These are phyloP conservation scores for Scelioninae gen. 1 DNA, from an alignment of 2,888 invertebrate genomes.

Conservation along the genomic window DNA sequence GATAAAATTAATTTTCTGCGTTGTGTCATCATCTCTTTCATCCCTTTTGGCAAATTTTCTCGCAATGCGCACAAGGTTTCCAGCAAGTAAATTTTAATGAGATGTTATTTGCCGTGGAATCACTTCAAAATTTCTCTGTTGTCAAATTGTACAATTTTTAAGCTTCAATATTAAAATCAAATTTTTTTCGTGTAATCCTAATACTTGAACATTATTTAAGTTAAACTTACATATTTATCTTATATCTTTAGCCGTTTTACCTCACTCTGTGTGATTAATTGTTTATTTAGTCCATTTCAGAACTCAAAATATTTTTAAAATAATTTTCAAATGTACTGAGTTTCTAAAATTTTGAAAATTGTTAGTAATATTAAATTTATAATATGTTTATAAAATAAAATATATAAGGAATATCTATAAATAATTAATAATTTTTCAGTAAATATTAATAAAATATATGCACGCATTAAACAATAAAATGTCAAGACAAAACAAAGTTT, in stretches of 20 bases:
- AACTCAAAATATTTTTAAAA: no score
- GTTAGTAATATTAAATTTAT: no score
- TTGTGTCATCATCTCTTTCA: constrained; percentile 24
- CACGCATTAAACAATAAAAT: not conserved
- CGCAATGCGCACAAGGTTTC: constrained; percentile 1
- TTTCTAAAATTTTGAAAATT: no score
- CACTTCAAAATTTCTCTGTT: not conserved
- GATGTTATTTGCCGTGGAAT: constrained; percentile 8
- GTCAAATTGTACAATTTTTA: not conserved
- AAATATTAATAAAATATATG: constrained; percentile 4
- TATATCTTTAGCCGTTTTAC: no score
- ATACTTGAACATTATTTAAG: no score
- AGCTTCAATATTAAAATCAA: no score
- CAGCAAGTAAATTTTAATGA: constrained; percentile 8
- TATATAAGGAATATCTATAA: not conserved
- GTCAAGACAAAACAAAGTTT: constrained; percentile 37
- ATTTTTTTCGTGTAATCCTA: no score
- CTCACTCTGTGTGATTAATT: no score
- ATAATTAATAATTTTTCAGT: not conserved
- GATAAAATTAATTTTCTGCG: constrained; percentile 46
- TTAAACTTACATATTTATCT: no score
- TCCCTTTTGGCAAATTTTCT: constrained; percentile 19
- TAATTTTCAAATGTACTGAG: no score
- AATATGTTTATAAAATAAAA: no score
- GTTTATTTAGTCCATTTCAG: no score